A percentile compares a stretch with the other conserved stretches of the same genome.
Conservation (phyloP, 2,888 invertebrate species). For the Coelinius sp. region DNA sequence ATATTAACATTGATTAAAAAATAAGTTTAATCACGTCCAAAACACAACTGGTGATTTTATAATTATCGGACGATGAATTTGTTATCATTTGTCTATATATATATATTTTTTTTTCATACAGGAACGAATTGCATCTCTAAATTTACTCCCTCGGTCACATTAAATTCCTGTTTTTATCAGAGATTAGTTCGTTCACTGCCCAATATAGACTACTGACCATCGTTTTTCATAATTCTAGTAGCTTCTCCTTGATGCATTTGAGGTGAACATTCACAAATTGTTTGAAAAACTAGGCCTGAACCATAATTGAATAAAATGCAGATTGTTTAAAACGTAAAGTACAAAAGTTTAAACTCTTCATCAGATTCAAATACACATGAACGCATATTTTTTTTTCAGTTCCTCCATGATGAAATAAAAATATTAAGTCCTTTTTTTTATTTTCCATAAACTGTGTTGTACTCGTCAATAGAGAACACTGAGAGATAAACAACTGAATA, state of each 20-base stretch:
- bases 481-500: neutral
- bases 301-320: neutral
- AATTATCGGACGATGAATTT: neutral
- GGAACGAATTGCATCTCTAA: neutral
- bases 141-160: neutral
- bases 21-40: constrained; percentile 8
- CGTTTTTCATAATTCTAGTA: no score
- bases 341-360: neutral
- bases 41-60: neutral
- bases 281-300: neutral
- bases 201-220: neutral
- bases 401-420: neutral
- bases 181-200: neutral
- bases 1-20: constrained; percentile 38
- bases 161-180: no score
- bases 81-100: neutral
- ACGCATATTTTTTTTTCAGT: neutral
- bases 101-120: neutral
- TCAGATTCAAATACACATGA: neutral
- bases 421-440: neutral
- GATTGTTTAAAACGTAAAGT: neutral
- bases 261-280: neutral
- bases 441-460: neutral
- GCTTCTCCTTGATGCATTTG: neutral
- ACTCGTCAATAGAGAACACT: neutral